phyloP scores from a whole-genome alignment of 2,888 invertebrate species.

The Eristalis pertinax region DNA sequence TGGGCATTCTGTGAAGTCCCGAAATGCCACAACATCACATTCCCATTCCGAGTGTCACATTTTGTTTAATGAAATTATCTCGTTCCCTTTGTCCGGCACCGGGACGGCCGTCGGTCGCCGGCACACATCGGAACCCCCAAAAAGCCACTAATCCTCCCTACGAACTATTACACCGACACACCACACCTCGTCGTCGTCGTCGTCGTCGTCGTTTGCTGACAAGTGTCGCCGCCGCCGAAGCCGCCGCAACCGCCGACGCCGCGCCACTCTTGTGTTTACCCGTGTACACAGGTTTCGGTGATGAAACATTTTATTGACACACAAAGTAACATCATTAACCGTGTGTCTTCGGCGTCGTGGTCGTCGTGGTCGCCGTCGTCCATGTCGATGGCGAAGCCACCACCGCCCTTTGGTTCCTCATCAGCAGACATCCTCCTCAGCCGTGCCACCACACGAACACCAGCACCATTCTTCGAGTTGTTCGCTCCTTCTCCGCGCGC shows the following conservation, averaged over 20 bases:
- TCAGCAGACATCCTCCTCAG: neutral
- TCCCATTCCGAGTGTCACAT: conserved; percentile 61
- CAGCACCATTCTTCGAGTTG: neutral
- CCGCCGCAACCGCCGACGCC: neutral
- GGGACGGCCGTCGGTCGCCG: neutral
- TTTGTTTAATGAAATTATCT: conserved; percentile 59
- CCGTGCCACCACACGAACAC: neutral
- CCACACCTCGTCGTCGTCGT: conserved; percentile 28
- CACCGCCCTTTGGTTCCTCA: neutral
- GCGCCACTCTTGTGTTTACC: conserved; percentile 36
- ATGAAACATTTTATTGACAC: conserved; percentile 72
- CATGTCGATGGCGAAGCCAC: neutral
- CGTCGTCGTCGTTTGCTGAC: conserved; percentile 18
- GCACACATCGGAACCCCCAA: conserved; percentile 18
- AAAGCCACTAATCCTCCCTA: conserved; percentile 31
- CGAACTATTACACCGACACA: conserved; percentile 35
- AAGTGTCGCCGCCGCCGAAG: conserved; percentile 41
- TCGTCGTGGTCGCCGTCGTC: neutral
- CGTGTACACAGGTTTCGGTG: conserved; percentile 66
- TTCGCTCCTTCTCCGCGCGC: neutral
- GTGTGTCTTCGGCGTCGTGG: conserved; percentile 33
- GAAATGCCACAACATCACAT: conserved; percentile 26
- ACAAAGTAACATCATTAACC: conserved; percentile 71
- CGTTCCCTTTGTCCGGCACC: conserved; percentile 40
- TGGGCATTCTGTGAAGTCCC: conserved; percentile 28